These are phyloP conservation scores for Hydropotes inermis DNA, from an alignment of 2,113 vertebrate species.

Conservation along the genomic window DNA sequence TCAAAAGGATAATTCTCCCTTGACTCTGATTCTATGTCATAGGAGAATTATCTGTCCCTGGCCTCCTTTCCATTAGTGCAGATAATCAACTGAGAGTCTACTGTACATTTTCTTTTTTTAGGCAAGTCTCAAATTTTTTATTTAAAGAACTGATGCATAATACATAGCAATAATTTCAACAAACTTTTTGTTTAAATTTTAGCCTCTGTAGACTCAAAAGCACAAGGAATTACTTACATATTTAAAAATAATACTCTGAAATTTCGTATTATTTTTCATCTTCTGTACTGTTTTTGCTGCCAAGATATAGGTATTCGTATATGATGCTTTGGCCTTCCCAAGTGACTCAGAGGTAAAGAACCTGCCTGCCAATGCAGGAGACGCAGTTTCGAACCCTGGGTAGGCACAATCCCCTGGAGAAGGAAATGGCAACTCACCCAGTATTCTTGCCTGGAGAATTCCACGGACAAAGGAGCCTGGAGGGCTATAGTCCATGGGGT, in stretches of 20 bases:
- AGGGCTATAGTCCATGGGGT: not conserved
- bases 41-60: not conserved
- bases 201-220: not conserved
- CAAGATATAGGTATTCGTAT: not conserved
- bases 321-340: not conserved
- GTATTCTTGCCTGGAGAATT: not conserved
- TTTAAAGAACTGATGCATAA: not conserved
- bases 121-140: not conserved
- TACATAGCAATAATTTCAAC: not conserved
- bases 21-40: not conserved
- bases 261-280: not conserved
- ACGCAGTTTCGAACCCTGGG: not conserved
- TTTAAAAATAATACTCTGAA: conserved; percentile 10
- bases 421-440: not conserved
- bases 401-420: not conserved
- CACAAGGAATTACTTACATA: not conserved
- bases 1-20: not conserved
- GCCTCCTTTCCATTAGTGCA: not conserved
- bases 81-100: not conserved
- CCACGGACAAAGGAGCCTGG: not conserved
- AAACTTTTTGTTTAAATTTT: conserved; percentile 22
- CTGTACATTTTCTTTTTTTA: not conserved
- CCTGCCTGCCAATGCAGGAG: not conserved
- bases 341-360: not conserved
- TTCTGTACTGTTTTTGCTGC: not conserved